Conservation (phyloP, 2,797 vertebrate genomes). For the Falco columbarius region DNA sequence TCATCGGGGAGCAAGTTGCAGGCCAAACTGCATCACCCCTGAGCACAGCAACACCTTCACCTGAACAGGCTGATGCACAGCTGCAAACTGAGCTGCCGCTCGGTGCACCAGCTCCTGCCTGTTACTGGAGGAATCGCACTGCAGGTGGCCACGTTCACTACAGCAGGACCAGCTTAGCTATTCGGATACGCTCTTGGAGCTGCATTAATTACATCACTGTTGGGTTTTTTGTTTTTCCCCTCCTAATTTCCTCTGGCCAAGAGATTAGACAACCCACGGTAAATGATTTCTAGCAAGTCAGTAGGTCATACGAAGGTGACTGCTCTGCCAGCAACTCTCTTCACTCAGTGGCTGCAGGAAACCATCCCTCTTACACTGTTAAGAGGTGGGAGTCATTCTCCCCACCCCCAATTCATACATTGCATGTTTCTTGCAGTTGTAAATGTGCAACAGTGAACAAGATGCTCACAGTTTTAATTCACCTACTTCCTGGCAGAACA, state of each 20-base stretch:
- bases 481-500: neutral
- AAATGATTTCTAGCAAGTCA: conserved; percentile 39
- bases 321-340: conserved; percentile 26
- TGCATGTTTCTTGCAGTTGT: neutral
- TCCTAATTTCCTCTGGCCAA: conserved; percentile 4
- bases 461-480: neutral
- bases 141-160: neutral
- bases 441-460: neutral
- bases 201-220: neutral
- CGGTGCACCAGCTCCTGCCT: neutral
- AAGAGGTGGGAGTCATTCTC: neutral
- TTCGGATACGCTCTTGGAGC: neutral
- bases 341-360: neutral
- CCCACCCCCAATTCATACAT: neutral
- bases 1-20: neutral
- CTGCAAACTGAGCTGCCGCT: neutral
- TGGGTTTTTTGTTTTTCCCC: neutral
- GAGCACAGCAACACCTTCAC: neutral
- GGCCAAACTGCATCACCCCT: rapidly evolving
- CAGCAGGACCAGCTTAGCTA: neutral
- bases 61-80: neutral
- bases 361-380: neutral
- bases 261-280: conserved; percentile 9
- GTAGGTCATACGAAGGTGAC: neutral
- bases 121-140: neutral